Evolutionary conservation across 2,888 invertebrate species (phyloP).

Genomic region (Dinocampus coccinellae): DNA sequence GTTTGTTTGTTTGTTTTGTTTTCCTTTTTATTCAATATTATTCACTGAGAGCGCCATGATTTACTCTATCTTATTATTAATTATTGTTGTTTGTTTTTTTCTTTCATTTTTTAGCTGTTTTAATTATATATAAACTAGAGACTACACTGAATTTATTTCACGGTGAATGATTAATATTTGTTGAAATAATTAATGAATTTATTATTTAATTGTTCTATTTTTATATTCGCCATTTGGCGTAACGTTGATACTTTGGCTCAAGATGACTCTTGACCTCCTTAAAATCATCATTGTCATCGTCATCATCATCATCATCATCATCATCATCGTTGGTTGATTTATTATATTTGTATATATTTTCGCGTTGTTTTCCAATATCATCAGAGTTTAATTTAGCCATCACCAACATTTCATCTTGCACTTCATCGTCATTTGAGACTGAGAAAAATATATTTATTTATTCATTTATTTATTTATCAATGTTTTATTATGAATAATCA

Average conservation of each 20-base stretch:
- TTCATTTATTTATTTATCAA: too few relatives aligned
- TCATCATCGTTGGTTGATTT: slow-evolving; percentile 44
- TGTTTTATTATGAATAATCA: too few relatives aligned
- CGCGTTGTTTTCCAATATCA: slow-evolving; percentile 20
- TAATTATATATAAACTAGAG: not conserved
- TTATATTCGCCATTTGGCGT: slow-evolving; percentile 58
- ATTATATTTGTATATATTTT: slow-evolving; percentile 11
- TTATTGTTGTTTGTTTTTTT: not conserved
- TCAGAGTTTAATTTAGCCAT: slow-evolving; percentile 18
- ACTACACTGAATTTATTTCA: slow-evolving; percentile 4
- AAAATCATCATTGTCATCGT: slow-evolving; percentile 51
- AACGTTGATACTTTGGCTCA: slow-evolving; percentile 59
- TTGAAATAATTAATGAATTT: not conserved
- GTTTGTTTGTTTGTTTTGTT: slow-evolving; percentile 21
- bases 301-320: slow-evolving; percentile 48
- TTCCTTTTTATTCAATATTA: not conserved
- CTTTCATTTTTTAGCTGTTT: not conserved
- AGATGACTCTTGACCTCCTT: slow-evolving; percentile 51
- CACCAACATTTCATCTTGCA: slow-evolving; percentile 31
- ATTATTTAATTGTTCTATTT: slow-evolving; percentile 4
- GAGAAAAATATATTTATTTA: slow-evolving; percentile 34
- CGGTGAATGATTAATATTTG: not conserved
- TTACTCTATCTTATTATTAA: not conserved
- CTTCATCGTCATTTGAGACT: slow-evolving; percentile 46
- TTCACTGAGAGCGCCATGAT: not conserved